phyloP scores from a whole-genome alignment of 2,113 vertebrate species.

The Plecotus auritus region DNA sequence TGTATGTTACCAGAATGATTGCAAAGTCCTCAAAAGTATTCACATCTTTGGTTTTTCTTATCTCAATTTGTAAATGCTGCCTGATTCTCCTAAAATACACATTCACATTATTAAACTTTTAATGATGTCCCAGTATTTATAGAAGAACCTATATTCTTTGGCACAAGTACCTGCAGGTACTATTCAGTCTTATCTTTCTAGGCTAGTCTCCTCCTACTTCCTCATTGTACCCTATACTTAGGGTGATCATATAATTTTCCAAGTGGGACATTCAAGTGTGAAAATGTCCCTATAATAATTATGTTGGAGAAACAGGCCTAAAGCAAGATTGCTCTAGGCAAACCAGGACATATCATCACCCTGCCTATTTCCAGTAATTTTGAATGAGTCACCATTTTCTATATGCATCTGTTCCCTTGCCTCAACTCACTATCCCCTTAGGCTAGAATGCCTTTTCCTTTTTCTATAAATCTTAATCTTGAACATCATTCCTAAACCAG shows the following conservation, averaged over 20 bases:
- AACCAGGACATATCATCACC: neutral
- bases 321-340: neutral
- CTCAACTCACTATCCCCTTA: neutral
- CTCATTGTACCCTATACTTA: constrained; percentile 43
- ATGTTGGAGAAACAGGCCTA: neutral
- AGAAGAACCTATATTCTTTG: neutral
- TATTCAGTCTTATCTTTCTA: constrained; percentile 32
- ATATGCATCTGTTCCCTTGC: neutral
- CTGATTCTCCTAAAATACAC: neutral
- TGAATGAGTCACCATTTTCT: neutral
- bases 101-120: neutral
- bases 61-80: neutral
- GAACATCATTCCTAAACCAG: neutral
- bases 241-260: constrained; percentile 38
- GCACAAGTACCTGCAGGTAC: neutral
- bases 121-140: constrained; percentile 15
- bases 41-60: neutral
- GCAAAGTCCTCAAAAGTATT: neutral
- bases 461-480: constrained; percentile 17
- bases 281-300: constrained; percentile 27
- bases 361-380: neutral
- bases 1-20: neutral
- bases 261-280: constrained; percentile 3
- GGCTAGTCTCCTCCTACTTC: constrained; percentile 30
- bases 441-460: neutral